These are phyloP conservation scores for Amniataba percoides DNA, from an alignment of 2,797 vertebrate species.

Conservation along the genomic window DNA sequence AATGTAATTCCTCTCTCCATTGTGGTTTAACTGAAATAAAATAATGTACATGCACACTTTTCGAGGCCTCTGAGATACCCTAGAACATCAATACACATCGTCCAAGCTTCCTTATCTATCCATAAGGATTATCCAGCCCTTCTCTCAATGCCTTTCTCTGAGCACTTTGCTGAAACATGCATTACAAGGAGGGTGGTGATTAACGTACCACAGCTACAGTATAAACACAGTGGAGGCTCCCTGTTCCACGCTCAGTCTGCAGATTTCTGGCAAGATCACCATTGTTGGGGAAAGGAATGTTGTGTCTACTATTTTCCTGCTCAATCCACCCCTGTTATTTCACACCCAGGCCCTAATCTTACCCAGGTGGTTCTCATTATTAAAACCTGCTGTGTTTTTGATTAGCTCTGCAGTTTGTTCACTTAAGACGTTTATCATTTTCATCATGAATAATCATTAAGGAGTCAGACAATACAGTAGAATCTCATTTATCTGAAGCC, in stretches of 20 bases:
- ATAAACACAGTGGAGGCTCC: conserved; percentile 85
- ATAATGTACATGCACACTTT: conserved; percentile 38
- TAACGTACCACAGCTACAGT: conserved; percentile 84
- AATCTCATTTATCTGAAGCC: conserved; percentile 58
- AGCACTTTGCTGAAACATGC: conserved; percentile 82
- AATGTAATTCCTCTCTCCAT: conserved; percentile 21
- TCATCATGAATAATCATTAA: conserved; percentile 86
- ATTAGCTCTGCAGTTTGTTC: conserved; percentile 83
- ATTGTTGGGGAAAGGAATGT: conserved; percentile 87
- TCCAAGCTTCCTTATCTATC: conserved; percentile 67
- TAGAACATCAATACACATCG: conserved; percentile 45
- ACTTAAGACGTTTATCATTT: conserved; percentile 85
- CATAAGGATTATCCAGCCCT: conserved; percentile 70
- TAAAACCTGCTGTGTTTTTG: conserved; percentile 87
- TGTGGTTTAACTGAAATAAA: conserved; percentile 48
- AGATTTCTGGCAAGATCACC: conserved; percentile 87
- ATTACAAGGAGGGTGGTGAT: conserved; percentile 84
- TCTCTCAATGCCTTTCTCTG: conserved; percentile 76
- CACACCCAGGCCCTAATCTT: conserved; percentile 87
- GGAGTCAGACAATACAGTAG: conserved; percentile 63
- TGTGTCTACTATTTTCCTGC: conserved; percentile 88
- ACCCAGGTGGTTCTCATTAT: conserved; percentile 87
- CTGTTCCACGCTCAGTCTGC: conserved; percentile 82
- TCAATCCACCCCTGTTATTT: conserved; percentile 87
- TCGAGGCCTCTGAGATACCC: conserved; percentile 29